Base-by-base conservation (phyloP, 1,140 invertebrate species). In the Zaprionus ornatus region DNA sequence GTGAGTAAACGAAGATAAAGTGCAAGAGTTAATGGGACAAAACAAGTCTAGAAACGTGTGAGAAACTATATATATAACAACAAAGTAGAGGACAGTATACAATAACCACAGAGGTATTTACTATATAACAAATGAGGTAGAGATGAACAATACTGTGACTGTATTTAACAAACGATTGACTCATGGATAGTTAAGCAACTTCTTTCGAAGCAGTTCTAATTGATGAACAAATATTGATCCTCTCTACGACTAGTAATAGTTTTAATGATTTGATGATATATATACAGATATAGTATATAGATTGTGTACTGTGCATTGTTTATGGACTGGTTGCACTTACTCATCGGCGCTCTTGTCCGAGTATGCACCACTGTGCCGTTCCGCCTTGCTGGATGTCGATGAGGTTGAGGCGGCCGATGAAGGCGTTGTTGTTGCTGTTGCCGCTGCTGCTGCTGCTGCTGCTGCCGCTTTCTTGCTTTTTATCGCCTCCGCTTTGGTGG, bases 331-430 rank as follows among this genome's bases (percentile, higher is more conserved):
- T 60, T 56, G 32, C 52, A 90, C 90, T 91, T 88, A 91, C 90
- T 91, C 90, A 78, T 91, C 90, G 54, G 81, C 90, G 71, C 90
- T 91, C 71, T 91, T 91, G 69, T 91, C 90, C 35, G 90, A 91
- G 69, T 72, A 91, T 64, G 82, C 80, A 54, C 78, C 76, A 62
- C 79, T 90, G 17, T 76, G 69, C 27, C 81, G 74, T 40, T 88
- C 84, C 68, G 85, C 74, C 59, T 88, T 88, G 74, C 85, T 88
- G 50, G 80, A 83, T n/a, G 83, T 75, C 48, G 67, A 61, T 45
- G 69, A 57, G 6, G 13, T 75, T 7, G 90, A 91, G 13, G 90
- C 82, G 2, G 71, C 85, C 6, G 80, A 79, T 5, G 86, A 85
- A n/a, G 77, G 32, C 10, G 52, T 56, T 52, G 54, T 29, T 23